Evolutionary conservation across 2,888 invertebrate genomes (phyloP), one percentile per base, ranked within the genome.

Genomic region (Arctia plantaginis): DNA sequence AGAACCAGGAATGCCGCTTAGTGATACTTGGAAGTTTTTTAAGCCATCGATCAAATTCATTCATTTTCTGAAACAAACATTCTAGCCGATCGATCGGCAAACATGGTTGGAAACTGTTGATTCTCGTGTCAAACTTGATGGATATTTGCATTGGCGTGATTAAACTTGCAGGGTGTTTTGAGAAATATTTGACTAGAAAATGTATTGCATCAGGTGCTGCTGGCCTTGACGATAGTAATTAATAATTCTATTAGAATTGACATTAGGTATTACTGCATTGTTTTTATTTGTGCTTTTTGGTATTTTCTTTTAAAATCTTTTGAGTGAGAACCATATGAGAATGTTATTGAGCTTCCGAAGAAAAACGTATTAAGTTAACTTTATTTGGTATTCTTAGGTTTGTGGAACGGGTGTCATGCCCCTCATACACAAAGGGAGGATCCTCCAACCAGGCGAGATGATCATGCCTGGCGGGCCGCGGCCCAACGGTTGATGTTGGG

Each of bases 41-140:
- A 75, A 80, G 80, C 72, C 82, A 83, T 86, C 86, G 80, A 84
- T 86, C 86, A 86, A 80, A 80, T 84, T 80, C 78, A 77, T 79
- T 76, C 75, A 81, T 82, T 85, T 77, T 80, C 77, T 33, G 72
- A 73, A 77, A 81, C 82, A 84, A 84, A 86, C 80, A 85, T 84
- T 83, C 77, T 76, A 77, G 80, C 68, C 75, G 76, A 83, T 82
- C 77, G 80, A 83, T 85, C 69, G 67, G 78, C 66, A 69, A 80
- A 77, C 77, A 81, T 67, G 64, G 69, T 62, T 20, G 72, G 41
- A 64, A 39, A 78, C 80, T 79, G 75, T 76, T 82, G 78, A 72
- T 78, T 67, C 66, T 72, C 72, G 65, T 77, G 85, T 82, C 85
- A 74, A 82, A 77, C 35, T 64, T 81, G 82, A 85, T 80, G 80